Percentiles rank a stretch among this genome's conserved stretches.
phyloP scores from a whole-genome alignment of 1,140 invertebrate species.

The Nilaparvata lugens region DNA sequence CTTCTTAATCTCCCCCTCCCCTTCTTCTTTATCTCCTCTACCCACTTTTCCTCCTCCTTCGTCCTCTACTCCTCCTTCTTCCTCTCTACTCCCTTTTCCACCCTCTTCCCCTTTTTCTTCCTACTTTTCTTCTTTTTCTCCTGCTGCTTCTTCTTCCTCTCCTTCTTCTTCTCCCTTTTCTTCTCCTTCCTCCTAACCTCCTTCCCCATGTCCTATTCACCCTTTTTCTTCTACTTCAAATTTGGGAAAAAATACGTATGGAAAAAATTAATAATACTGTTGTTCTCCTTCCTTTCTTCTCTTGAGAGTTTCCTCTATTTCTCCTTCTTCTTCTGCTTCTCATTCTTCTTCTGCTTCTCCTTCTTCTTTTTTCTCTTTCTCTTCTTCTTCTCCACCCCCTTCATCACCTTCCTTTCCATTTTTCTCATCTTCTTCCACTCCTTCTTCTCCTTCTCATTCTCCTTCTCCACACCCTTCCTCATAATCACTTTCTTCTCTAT shows the following conservation, averaged over 20 bases:
- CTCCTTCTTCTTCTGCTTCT: constrained; percentile 1
- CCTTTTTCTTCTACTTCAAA: constrained; percentile 3
- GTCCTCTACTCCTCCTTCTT: background rate
- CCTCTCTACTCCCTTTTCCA: background rate
- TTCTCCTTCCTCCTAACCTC: background rate
- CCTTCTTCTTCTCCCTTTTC: background rate
- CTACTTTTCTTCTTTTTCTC: background rate
- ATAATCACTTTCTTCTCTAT: constrained; percentile 2
- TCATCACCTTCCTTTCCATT: background rate
- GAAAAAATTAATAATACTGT: no score
- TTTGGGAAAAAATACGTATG: no score
- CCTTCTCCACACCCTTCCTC: no score
- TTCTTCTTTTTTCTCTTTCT: no score
- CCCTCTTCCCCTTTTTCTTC: background rate
- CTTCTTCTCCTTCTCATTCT: background rate
- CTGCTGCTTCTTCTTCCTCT: background rate
- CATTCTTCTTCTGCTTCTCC: background rate
- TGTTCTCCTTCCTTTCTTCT: background rate
- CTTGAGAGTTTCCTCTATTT: background rate
- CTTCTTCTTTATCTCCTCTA: background rate
- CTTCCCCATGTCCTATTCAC: background rate
- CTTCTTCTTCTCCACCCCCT: background rate
- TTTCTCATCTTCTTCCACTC: no score
- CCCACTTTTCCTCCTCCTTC: background rate
- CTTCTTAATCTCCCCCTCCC: background rate